Evolutionary conservation across 2,797 vertebrate genomes (phyloP).

Genomic region (Pagetopsis macropterus): DNA sequence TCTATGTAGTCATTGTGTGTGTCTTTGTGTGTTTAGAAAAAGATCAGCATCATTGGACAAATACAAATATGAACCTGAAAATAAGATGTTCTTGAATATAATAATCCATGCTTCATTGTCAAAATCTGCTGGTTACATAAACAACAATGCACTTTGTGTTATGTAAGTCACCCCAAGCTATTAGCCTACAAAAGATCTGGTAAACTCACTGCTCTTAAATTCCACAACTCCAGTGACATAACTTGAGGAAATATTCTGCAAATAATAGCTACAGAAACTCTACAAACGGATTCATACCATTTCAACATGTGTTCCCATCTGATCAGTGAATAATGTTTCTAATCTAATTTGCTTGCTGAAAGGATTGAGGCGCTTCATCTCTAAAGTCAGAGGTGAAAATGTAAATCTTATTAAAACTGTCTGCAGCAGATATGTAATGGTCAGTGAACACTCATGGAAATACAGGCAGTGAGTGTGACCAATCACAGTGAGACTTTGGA

Average conservation of each 20-base stretch:
- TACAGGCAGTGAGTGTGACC: not conserved
- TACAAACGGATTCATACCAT: not conserved
- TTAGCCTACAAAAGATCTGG: not conserved
- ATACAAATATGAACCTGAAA: too few relatives aligned
- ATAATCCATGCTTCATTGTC: not conserved
- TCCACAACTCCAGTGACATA: not conserved
- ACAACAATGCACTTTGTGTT: not conserved
- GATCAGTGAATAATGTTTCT: not conserved
- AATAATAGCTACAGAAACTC: not conserved
- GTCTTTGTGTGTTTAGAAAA: too few relatives aligned
- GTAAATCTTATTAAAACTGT: conserved; percentile 39
- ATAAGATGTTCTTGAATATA: not conserved
- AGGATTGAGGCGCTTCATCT: not conserved
- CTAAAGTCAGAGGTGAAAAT: conserved; percentile 25
- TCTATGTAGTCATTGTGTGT: too few relatives aligned
- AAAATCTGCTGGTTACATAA: not conserved
- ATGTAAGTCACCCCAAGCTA: not conserved
- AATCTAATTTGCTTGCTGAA: not conserved
- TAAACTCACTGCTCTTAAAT: not conserved
- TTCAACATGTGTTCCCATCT: not conserved
- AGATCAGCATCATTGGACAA: too few relatives aligned
- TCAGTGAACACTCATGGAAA: conserved; percentile 14
- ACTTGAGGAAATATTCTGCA: not conserved
- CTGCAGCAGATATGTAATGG: conserved; percentile 20
- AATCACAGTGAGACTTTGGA: conserved; percentile 56